phyloP scores from a whole-genome alignment of 2,888 invertebrate genomes.

The Ectropis crepuscularia region DNA sequence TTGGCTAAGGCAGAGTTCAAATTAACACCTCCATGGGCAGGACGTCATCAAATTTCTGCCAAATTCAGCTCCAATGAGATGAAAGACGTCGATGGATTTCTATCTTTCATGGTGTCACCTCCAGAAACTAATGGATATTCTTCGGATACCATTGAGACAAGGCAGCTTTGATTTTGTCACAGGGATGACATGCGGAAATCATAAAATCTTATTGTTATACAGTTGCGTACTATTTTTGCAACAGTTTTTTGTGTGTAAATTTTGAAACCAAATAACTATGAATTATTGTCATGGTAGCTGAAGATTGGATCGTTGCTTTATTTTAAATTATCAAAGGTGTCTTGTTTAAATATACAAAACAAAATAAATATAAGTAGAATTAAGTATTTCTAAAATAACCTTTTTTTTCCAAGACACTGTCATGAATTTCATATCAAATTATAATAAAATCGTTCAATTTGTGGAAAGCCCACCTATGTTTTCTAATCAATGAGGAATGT shows the following conservation, averaged over 20 bases:
- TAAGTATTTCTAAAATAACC: too few relatives aligned
- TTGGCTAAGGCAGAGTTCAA: slow-evolving; percentile 90
- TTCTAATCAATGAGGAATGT: too few relatives aligned
- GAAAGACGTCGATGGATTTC: slow-evolving; percentile 94
- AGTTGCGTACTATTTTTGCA: not conserved
- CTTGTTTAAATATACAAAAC: not conserved
- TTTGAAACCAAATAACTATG: slow-evolving; percentile 1
- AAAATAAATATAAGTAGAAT: too few relatives aligned
- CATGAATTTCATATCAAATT: too few relatives aligned
- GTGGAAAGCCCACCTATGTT: too few relatives aligned
- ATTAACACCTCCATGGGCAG: slow-evolving; percentile 90
- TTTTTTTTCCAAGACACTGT: too few relatives aligned
- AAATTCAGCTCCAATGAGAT: slow-evolving; percentile 95
- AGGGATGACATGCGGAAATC: not conserved
- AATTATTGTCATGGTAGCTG: not conserved
- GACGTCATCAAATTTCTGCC: slow-evolving; percentile 92
- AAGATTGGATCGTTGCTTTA: not conserved
- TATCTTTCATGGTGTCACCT: slow-evolving; percentile 88
- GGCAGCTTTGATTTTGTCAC: slow-evolving; percentile 51
- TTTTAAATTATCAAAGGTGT: too few relatives aligned
- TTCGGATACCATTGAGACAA: slow-evolving; percentile 57
- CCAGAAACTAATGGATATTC: slow-evolving; percentile 71
- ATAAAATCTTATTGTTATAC: not conserved
- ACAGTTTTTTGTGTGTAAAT: not conserved
- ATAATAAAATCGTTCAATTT: too few relatives aligned